Conservation (phyloP, 2,113 vertebrate genomes). For the Erythrolamprus reginae region DNA sequence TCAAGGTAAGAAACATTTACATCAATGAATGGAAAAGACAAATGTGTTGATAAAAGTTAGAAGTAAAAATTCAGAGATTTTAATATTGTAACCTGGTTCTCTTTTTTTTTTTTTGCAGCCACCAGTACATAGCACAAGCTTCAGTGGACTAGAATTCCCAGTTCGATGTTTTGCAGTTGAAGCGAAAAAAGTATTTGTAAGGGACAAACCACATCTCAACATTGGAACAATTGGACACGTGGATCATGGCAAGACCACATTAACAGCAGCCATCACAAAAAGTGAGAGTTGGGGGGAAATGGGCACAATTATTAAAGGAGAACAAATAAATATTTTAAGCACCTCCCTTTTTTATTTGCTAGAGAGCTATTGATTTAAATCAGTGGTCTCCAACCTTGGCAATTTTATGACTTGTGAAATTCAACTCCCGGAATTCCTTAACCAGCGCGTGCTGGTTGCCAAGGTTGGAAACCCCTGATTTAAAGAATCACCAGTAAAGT, state of each 20-base stretch:
- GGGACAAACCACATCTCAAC: slow-evolving; percentile 86
- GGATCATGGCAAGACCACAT: slow-evolving; percentile 89
- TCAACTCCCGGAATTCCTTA: too few relatives aligned
- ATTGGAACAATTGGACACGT: slow-evolving; percentile 89
- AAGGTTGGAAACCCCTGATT: too few relatives aligned
- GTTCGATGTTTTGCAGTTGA: slow-evolving; percentile 77
- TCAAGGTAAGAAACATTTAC: background rate
- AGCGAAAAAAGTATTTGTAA: slow-evolving; percentile 77
- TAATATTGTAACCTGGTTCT: background rate
- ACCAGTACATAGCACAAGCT: slow-evolving; percentile 7
- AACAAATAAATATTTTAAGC: background rate
- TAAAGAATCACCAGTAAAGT: too few relatives aligned
- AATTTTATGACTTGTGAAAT: too few relatives aligned
- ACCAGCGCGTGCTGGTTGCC: too few relatives aligned
- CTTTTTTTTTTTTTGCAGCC: background rate
- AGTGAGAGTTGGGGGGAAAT: slow-evolving; percentile 58
- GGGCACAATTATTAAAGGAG: background rate
- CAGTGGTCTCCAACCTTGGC: too few relatives aligned
- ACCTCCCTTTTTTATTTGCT: background rate
- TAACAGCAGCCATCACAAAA: slow-evolving; percentile 90
- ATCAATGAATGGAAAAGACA: background rate
- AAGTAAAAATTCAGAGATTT: background rate
- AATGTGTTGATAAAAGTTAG: background rate
- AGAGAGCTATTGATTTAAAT: background rate
- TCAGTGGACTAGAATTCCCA: slow-evolving; percentile 57